A percentile compares a stretch with the other conserved stretches of the same genome.
These are phyloP conservation scores for Cinclus cinclus DNA, from an alignment of 2,113 vertebrate genomes.

Conservation along the genomic window DNA sequence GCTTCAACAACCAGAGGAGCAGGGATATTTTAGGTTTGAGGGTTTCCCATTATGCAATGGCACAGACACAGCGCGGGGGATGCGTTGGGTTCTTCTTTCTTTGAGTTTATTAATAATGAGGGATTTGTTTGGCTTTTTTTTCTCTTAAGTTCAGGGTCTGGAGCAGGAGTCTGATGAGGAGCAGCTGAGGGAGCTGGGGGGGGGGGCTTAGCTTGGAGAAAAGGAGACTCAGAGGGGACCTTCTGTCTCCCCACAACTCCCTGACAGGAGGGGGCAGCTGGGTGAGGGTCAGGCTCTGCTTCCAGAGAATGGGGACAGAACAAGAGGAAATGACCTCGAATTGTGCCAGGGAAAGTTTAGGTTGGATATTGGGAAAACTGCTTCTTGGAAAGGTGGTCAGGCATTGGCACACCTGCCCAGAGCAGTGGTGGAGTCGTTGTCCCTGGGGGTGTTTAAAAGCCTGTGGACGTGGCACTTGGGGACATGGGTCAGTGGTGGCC, in stretches of 20 bases:
- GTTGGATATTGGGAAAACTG: not conserved
- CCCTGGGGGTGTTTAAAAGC: not conserved
- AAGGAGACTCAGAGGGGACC: not conserved
- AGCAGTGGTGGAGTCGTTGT: not conserved
- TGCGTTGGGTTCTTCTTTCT: not conserved
- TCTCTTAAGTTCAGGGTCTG: not conserved
- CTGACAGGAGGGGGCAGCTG: not conserved
- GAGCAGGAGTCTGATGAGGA: not conserved
- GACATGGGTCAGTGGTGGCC: not conserved
- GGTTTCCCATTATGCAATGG: not conserved
- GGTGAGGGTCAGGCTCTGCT: fast-evolving
- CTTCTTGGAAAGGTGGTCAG: not conserved
- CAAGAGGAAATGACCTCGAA: fast-evolving
- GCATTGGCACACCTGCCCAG: not conserved
- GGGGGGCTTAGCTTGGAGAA: not conserved
- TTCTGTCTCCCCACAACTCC: not conserved
- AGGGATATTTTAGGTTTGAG: not conserved
- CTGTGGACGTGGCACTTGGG: not conserved
- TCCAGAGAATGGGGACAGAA: not conserved
- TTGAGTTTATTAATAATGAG: not conserved
- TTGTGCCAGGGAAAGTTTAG: fast-evolving
- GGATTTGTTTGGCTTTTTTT: not conserved
- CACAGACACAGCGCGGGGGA: not conserved
- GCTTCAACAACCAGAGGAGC: not conserved
- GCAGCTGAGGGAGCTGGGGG: not conserved